Percentiles rank a stretch among this genome's conserved stretches.
These are phyloP conservation scores for Hylaea fasciaria DNA, from an alignment of 2,888 invertebrate species.

Conservation along the genomic window DNA sequence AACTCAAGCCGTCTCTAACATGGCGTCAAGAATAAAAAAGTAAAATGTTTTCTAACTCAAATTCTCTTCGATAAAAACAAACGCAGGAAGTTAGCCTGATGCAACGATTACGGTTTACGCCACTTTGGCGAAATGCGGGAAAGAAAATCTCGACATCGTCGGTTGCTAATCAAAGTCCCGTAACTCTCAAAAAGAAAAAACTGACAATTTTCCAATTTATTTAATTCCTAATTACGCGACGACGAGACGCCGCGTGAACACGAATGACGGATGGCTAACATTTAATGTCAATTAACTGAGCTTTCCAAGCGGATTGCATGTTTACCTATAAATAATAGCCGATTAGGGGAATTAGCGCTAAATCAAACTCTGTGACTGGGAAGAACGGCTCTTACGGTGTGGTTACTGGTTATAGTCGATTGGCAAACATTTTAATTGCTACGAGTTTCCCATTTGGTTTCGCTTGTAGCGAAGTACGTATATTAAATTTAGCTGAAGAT, in stretches of 20 bases:
- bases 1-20: neutral
- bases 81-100: too few species aligned
- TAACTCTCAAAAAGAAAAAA: conserved; percentile 32
- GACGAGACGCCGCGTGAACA: conserved; percentile 58
- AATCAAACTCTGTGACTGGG: conserved; percentile 45
- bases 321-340: conserved; percentile 60
- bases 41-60: too few species aligned
- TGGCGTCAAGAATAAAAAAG: too few species aligned
- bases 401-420: neutral
- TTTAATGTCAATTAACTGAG: conserved; percentile 78
- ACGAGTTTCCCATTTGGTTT: conserved; percentile 3
- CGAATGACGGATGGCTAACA: conserved; percentile 70
- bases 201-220: conserved; percentile 40
- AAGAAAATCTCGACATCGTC: conserved; percentile 17
- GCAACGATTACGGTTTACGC: neutral
- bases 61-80: too few species aligned
- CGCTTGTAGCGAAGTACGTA: neutral
- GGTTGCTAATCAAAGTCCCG: conserved; percentile 21
- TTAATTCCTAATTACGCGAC: conserved; percentile 59
- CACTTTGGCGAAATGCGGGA: conserved; percentile 1
- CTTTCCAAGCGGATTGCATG: conserved; percentile 57
- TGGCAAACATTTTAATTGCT: conserved; percentile 22
- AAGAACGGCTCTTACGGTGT: conserved; percentile 29
- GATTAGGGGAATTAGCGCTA: conserved; percentile 41
- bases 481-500: too few species aligned